phyloP scores from a whole-genome alignment of 2,113 vertebrate species.

The Herpetotheres cachinnans region DNA sequence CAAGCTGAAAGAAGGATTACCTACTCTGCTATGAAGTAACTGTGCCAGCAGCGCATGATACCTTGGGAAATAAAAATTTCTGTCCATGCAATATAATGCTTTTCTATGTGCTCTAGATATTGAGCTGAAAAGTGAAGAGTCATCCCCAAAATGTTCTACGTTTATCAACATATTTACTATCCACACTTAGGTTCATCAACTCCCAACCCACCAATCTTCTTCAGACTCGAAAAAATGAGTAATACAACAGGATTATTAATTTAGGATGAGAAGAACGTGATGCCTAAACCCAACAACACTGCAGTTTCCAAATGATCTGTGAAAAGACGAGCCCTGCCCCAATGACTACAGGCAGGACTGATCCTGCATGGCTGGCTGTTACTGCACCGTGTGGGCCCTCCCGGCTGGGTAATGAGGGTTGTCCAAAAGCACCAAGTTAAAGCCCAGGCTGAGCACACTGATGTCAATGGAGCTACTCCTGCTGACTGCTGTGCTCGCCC shows the following conservation, averaged over 20 bases:
- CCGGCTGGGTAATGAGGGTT: not conserved
- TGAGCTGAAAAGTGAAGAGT: slow-evolving; percentile 55
- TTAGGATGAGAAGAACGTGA: not conserved
- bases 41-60: slow-evolving; percentile 39
- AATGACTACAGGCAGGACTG: not conserved
- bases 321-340: not conserved
- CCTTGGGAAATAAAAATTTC: slow-evolving; percentile 32
- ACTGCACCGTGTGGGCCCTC: not conserved
- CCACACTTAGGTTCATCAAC: slow-evolving; percentile 44
- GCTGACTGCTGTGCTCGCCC: not conserved
- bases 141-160: not conserved
- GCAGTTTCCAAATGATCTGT: not conserved
- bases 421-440: not conserved
- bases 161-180: slow-evolving; percentile 33
- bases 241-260: slow-evolving; percentile 11
- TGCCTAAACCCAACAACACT: slow-evolving; percentile 11
- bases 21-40: slow-evolving; percentile 33
- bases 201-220: slow-evolving; percentile 24
- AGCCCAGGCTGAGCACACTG: not conserved
- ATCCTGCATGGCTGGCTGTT: not conserved
- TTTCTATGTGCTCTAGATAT: slow-evolving; percentile 51
- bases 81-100: slow-evolving; percentile 54
- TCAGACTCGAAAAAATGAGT: not conserved
- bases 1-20: slow-evolving; percentile 38
- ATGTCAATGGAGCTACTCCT: not conserved